Conservation (phyloP, 2,888 invertebrate genomes). For the Opisthograptis luteolata region DNA sequence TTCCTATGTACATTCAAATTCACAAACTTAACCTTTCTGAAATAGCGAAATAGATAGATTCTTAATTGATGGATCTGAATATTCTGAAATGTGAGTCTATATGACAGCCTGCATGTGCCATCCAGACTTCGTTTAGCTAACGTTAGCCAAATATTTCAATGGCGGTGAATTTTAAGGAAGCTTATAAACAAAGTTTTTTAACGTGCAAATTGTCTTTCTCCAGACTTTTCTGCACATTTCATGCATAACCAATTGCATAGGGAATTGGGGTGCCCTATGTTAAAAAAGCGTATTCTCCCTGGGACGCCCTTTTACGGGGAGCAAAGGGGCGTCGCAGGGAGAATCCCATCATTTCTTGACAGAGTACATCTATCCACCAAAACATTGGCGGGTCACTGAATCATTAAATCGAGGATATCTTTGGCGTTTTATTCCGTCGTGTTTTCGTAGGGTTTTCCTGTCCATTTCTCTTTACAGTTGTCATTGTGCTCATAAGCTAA, state of each 20-base stretch:
- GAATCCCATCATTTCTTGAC: not conserved
- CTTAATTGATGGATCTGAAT: not conserved
- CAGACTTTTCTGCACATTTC: not conserved
- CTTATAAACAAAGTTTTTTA: not conserved
- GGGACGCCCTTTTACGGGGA: not conserved
- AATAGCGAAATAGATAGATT: too few relatives aligned
- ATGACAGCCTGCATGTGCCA: not conserved
- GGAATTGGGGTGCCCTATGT: not conserved
- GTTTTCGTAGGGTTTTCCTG: constrained; percentile 3
- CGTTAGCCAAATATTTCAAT: too few relatives aligned
- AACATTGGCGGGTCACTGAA: not conserved
- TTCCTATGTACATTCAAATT: too few relatives aligned
- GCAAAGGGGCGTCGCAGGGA: too few relatives aligned
- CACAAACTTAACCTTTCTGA: too few relatives aligned
- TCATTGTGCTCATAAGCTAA: constrained; percentile 4
- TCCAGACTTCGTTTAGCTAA: not conserved
- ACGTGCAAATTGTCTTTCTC: not conserved
- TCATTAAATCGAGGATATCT: constrained; percentile 4
- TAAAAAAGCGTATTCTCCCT: not conserved
- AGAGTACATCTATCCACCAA: not conserved
- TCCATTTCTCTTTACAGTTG: constrained; percentile 6
- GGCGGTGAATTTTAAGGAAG: not conserved
- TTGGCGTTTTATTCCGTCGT: constrained; percentile 1
- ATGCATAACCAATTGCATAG: constrained; percentile 4
- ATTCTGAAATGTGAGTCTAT: constrained; percentile 13